A percentile compares a stretch with the other conserved stretches of the same genome.
Conservation (phyloP, 2,797 vertebrate species). For the Sebastes variabilis region DNA sequence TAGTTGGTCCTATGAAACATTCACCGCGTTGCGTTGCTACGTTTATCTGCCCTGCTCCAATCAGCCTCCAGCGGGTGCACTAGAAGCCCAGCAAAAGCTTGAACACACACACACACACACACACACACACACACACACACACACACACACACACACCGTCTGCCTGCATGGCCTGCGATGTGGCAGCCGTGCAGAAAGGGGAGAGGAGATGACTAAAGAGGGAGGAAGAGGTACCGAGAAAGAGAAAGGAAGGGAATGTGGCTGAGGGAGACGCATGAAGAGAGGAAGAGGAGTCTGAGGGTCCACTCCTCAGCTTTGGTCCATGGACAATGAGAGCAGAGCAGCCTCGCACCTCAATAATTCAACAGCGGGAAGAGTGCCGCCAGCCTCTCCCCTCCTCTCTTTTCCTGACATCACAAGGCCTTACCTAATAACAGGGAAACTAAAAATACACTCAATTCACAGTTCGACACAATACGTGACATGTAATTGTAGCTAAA, state of each 20-base stretch:
- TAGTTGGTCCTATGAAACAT: constrained; percentile 83
- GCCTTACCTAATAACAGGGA: constrained; percentile 50
- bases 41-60: constrained; percentile 78
- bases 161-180: constrained; percentile 33
- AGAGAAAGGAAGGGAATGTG: neutral
- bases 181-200: constrained; percentile 42
- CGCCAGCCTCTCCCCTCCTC: constrained; percentile 42
- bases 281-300: constrained; percentile 31
- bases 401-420: constrained; percentile 51
- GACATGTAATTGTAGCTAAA: constrained; percentile 51
- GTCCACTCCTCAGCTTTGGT: constrained; percentile 56
- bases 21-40: constrained; percentile 70
- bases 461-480: constrained; percentile 24
- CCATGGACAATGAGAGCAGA: constrained; percentile 59
- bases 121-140: constrained; percentile 17
- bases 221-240: constrained; percentile 3
- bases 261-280: neutral
- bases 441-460: constrained; percentile 59
- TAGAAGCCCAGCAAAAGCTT: constrained; percentile 65
- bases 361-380: constrained; percentile 73
- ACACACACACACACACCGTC: neutral
- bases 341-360: constrained; percentile 75
- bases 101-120: constrained; percentile 15
- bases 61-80: constrained; percentile 71
- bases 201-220: constrained; percentile 15